phyloP scores from a whole-genome alignment of 2,113 vertebrate genomes.

The Oncorhynchus masou region DNA sequence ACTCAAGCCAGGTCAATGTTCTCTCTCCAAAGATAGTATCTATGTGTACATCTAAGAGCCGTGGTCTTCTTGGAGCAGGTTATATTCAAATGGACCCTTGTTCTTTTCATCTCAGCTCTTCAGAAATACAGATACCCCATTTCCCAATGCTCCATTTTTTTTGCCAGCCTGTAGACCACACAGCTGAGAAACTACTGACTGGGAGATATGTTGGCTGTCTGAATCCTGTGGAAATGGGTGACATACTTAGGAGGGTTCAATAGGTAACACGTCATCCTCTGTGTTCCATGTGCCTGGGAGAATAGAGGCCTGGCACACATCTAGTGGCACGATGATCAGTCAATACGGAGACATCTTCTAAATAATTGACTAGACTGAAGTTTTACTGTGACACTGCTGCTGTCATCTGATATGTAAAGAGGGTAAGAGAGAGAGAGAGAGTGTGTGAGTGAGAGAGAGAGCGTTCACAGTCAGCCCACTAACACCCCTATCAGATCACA shows the following conservation, averaged over 20 bases:
- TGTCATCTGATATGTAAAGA: too few species aligned
- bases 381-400: too few species aligned
- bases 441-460: too few species aligned
- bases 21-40: background rate
- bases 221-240: constrained; percentile 38
- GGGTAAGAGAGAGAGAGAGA: too few species aligned
- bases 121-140: background rate
- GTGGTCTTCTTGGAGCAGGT: too few species aligned
- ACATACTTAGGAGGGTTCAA: constrained; percentile 57
- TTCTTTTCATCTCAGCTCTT: background rate
- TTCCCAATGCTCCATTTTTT: background rate
- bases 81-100: too few species aligned
- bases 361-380: too few species aligned
- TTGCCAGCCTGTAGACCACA: background rate
- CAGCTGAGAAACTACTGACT: background rate
- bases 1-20: background rate
- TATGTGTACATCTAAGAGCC: too few species aligned
- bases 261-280: constrained; percentile 49
- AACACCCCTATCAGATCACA: too few species aligned
- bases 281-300: constrained; percentile 25
- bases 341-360: too few species aligned
- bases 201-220: background rate
- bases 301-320: constrained; percentile 21
- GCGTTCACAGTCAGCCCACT: too few species aligned
- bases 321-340: too few species aligned